These are phyloP conservation scores for Ciconia stormi DNA, from an alignment of 2,113 vertebrate species.

Conservation along the genomic window DNA sequence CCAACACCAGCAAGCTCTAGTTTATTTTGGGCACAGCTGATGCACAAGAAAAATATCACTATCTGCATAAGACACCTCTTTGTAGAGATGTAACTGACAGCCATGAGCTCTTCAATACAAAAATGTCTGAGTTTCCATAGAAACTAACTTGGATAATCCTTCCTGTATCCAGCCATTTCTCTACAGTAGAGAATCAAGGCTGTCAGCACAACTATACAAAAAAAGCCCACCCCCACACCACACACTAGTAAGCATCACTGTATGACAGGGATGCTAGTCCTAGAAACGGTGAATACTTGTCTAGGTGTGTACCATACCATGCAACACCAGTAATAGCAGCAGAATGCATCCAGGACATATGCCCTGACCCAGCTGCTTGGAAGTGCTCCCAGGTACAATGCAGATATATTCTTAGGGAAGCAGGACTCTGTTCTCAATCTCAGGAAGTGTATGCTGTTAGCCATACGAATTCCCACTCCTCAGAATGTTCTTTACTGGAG, in stretches of 20 bases:
- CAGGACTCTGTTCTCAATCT: neutral
- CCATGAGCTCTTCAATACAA: neutral
- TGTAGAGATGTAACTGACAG: slow-evolving; percentile 26
- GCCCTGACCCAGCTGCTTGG: neutral
- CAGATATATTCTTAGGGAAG: neutral
- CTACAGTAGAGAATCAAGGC: neutral
- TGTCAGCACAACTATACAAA: neutral
- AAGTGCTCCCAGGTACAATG: neutral
- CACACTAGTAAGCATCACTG: neutral
- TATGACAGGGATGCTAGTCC: neutral
- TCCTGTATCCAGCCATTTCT: neutral
- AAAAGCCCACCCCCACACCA: neutral
- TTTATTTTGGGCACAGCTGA: slow-evolving; percentile 51
- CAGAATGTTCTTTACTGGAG: neutral
- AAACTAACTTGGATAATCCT: slow-evolving; percentile 41
- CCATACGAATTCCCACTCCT: neutral
- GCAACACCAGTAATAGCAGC: neutral
- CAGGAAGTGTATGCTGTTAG: neutral
- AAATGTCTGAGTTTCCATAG: slow-evolving; percentile 55
- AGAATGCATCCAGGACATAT: neutral
- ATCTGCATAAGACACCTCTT: slow-evolving; percentile 16
- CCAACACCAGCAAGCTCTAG: neutral
- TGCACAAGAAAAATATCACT: slow-evolving; percentile 31
- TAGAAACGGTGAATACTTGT: neutral
- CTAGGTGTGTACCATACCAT: neutral